phyloP scores from a whole-genome alignment of 2,888 invertebrate genomes.

The Pheosia gnoma region DNA sequence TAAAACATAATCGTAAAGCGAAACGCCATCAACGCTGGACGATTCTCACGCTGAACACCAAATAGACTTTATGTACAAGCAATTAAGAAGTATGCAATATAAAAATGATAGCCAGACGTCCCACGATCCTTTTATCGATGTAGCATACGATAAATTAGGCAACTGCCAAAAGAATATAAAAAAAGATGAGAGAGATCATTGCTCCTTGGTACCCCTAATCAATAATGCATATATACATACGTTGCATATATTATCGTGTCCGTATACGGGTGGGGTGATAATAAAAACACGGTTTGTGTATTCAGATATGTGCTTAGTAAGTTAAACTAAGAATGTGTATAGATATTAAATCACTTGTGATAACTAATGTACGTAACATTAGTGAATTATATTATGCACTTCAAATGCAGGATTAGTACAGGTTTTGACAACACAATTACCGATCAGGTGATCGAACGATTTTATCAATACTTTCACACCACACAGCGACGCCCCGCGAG shows the following conservation, averaged over 20 bases:
- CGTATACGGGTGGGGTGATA: conserved; percentile 13
- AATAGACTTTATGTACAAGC: conserved; percentile 40
- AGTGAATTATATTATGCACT: too few relatives aligned
- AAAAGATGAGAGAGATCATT: conserved; percentile 43
- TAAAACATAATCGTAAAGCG: conserved; percentile 40
- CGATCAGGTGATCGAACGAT: too few relatives aligned
- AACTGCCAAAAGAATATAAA: conserved; percentile 47
- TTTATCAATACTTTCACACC: too few relatives aligned
- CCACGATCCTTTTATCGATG: conserved; percentile 45
- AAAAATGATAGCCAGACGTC: conserved; percentile 51
- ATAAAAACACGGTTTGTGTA: conserved; percentile 24
- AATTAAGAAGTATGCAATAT: conserved; percentile 48
- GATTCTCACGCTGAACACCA: conserved; percentile 42
- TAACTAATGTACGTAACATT: too few relatives aligned
- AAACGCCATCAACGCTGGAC: conserved; percentile 33
- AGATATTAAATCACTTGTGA: background rate
- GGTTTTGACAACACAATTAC: too few relatives aligned
- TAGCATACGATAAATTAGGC: conserved; percentile 50
- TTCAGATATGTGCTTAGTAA: background rate
- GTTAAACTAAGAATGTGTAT: background rate
- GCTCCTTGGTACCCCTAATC: conserved; percentile 38
- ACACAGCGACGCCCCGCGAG: too few relatives aligned
- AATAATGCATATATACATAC: conserved; percentile 32
- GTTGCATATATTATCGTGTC: conserved; percentile 21
- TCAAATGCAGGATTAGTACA: too few relatives aligned